These are phyloP conservation scores for Neogobius melanostomus DNA, from an alignment of 2,113 vertebrate genomes.

Conservation along the genomic window DNA sequence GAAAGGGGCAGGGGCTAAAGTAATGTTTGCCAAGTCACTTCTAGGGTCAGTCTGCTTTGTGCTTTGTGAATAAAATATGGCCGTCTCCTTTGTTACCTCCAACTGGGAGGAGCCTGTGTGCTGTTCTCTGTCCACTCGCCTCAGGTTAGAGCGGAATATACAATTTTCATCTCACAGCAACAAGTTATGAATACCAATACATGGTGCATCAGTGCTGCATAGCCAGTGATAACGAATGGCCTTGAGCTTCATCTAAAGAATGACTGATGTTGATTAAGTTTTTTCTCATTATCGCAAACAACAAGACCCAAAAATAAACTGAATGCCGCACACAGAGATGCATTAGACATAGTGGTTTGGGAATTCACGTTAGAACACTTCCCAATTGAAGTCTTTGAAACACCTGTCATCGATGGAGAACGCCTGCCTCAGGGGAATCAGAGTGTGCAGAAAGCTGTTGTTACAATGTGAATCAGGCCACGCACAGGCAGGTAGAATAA, in stretches of 20 bases:
- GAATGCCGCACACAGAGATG: constrained; percentile 56
- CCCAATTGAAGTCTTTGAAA: constrained; percentile 72
- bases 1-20: constrained; percentile 1
- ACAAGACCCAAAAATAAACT: constrained; percentile 55
- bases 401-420: constrained; percentile 64
- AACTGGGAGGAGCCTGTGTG: constrained; percentile 15
- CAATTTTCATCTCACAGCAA: constrained; percentile 7
- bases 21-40: constrained; percentile 10
- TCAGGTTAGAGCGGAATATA: constrained; percentile 26
- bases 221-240: constrained; percentile 23
- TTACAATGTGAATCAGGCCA: constrained; percentile 43
- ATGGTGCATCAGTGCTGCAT: not conserved
- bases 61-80: constrained; percentile 29
- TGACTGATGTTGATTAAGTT: constrained; percentile 47
- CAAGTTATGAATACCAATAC: constrained; percentile 12
- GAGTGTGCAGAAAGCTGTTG: constrained; percentile 54
- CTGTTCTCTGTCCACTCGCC: constrained; percentile 25
- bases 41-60: constrained; percentile 9
- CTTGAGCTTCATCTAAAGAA: constrained; percentile 25
- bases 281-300: constrained; percentile 48
- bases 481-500: constrained; percentile 39
- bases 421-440: constrained; percentile 67
- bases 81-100: constrained; percentile 26
- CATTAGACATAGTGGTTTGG: constrained; percentile 56
- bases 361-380: constrained; percentile 68